Conservation (phyloP, 2,888 invertebrate species). For the Nemotelus pantherinus region DNA sequence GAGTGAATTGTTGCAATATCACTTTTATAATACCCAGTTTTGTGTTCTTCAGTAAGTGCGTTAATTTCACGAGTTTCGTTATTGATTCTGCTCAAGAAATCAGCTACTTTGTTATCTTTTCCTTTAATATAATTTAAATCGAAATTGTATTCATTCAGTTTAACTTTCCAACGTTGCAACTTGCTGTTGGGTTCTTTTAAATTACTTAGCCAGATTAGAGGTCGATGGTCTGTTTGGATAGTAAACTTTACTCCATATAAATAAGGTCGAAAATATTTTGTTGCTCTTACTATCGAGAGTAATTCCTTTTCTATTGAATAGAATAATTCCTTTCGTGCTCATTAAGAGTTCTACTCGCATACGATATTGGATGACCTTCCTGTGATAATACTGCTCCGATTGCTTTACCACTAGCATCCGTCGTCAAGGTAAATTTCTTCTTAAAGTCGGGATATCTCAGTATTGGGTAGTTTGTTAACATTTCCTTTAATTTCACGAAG, state of each 20-base stretch:
- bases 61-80: slow-evolving; percentile 1
- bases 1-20: slow-evolving; percentile 2
- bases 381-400: slow-evolving; percentile 55
- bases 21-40: background rate
- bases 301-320: slow-evolving; percentile 59
- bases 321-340: slow-evolving; percentile 53
- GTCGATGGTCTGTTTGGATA: slow-evolving; percentile 59
- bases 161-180: slow-evolving; percentile 58
- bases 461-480: slow-evolving; percentile 18
- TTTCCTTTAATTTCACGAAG: too few relatives aligned
- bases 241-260: too few relatives aligned
- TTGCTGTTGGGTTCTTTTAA: slow-evolving; percentile 58
- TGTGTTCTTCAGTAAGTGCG: background rate
- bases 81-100: slow-evolving; percentile 24
- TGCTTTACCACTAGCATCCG: slow-evolving; percentile 55
- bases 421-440: slow-evolving; percentile 54
- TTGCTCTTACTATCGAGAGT: slow-evolving; percentile 55
- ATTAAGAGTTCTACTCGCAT: too few relatives aligned
- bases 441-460: slow-evolving; percentile 56
- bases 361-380: slow-evolving; percentile 44
- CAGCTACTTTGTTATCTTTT: slow-evolving; percentile 37
- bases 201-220: slow-evolving; percentile 52
- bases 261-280: slow-evolving; percentile 51
- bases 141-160: slow-evolving; percentile 54
- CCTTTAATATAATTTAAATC: slow-evolving; percentile 50